phyloP scores from a whole-genome alignment of 2,888 invertebrate genomes.

The Tinea pellionella region DNA sequence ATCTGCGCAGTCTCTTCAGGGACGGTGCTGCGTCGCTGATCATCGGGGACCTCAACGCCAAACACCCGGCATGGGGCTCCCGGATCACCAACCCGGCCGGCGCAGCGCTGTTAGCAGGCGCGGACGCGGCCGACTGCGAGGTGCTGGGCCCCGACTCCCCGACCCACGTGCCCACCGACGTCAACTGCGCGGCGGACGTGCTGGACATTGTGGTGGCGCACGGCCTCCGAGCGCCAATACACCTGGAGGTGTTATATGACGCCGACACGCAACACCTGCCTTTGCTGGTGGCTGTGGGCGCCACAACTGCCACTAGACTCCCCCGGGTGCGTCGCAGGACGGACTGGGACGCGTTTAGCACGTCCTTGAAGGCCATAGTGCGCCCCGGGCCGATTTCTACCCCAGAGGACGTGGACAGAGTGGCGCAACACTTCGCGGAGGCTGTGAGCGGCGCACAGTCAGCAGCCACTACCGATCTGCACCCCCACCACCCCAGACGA shows the following conservation, averaged over 20 bases:
- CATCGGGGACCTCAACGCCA: constrained; percentile 6
- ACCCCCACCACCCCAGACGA: not conserved
- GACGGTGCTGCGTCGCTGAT: no score
- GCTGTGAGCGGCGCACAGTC: not conserved
- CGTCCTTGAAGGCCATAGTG: not conserved
- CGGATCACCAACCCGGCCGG: not conserved
- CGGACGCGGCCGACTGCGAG: constrained; percentile 13
- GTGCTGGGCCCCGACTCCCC: constrained; percentile 17
- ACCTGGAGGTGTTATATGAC: constrained; percentile 1
- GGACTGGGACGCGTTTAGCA: not conserved
- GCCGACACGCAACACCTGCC: not conserved
- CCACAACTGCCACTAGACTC: not conserved
- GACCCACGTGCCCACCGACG: constrained; percentile 13
- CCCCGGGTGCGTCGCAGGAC: not conserved
- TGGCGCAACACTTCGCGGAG: not conserved
- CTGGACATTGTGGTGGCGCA: constrained; percentile 16
- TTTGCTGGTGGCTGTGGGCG: not conserved
- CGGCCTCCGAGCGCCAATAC: not conserved
- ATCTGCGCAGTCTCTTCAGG: no score
- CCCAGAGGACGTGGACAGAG: not conserved
- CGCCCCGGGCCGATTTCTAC: not conserved
- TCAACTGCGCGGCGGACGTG: not conserved
- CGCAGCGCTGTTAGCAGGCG: constrained; percentile 14
- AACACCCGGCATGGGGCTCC: constrained; percentile 19
- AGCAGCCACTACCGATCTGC: not conserved